Base-by-base conservation (phyloP, 1,140 invertebrate species). In the Globodera rostochiensis region DNA sequence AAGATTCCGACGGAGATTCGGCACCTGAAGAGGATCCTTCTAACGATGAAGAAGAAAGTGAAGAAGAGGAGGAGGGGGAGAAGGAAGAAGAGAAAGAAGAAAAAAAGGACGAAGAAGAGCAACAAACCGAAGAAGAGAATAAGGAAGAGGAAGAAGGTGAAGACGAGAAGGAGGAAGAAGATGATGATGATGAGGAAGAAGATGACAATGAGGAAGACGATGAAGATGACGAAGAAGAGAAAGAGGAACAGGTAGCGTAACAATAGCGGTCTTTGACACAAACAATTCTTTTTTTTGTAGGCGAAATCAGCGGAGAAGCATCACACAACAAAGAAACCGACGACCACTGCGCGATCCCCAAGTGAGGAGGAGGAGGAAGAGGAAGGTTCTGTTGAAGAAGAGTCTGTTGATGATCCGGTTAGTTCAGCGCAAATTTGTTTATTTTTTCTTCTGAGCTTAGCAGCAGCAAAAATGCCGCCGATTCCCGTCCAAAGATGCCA, bases 131-230 rank as follows among this genome's bases (percentile, higher is more conserved):
- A 64, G 69, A 71, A 45, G 69, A 71, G 36, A 6, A 71, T 6
- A 21, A 71, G 9, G 69, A 71, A 6, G 69, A 71, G 69, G 69
- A 71, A 71, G 60, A 66, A 66, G 60, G n/a, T 15, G 3, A 66
- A 21, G 46, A 71, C 13, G n/a, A 25, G 25, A n/a, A 71, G 19
- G 69, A 71, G n/a, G 69, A 45, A 71, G 69, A 45, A 2, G n/a
- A 9, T 25, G 25, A 45, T 7, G n/a, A 25, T 6, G 69, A 71
- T 13, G 69, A 71, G 15, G 69, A 21, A 21, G 60, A 66, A 66
- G n/a, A 21, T 66, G 13, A 66, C 3, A 2, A 66, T 21, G 60
- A 66, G n/a, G 60, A 71, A 21, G 9, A 21, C 1, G 25, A 71
- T 15, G 25, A 71, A 9, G 69, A 71, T 6, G n/a, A 13, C 7